Base-by-base conservation (phyloP, 1,140 invertebrate species). In the Choristoneura fumiferana region DNA sequence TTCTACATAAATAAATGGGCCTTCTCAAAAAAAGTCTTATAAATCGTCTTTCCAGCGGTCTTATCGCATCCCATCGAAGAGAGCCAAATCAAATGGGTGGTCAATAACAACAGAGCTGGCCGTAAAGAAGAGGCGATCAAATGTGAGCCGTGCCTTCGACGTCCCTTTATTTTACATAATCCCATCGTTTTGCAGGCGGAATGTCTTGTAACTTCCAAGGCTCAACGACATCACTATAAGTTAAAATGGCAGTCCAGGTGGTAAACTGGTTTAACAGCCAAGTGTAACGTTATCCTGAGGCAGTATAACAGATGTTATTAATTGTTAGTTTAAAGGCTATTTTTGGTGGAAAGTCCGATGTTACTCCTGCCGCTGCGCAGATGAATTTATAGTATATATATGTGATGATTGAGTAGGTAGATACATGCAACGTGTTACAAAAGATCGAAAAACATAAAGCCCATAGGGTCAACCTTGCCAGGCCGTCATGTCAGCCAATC, bases 101-200 rank as follows among this genome's bases (percentile, higher is more conserved):
- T 29, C 43, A 49, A 49, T 49, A 29, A 10, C 2, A 18, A 1
- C 10, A 29, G 8, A 45, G 22, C 17, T 5, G 12, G 18, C 10
- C 40, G 8, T 22, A 9, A n/a, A 45, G 13, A 10, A 14, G 10
- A 45, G 18, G 8, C 40, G 40, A 45, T 45, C 40, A n/a, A 29
- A 18, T n/a, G 40, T 45, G 15, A 45, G 40, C 40, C 40, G n/a
- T n/a, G n/a, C 13, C 8, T 1, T 8, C 9, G 40, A 10, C 43
- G 18, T 49, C 22, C n/a, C 43, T 18, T 10, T 5, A 18, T 17
- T 49, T 49, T 49, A 49, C 17, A 49, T 49, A 49, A 49, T 49
- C 18, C 22, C 12, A n/a, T 18, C 18, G 12, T 49, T 18, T 29
- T 10, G 43, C 10, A 49, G 10, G 17, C 14, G 17, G 8, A 8